Conservation (phyloP, 1,140 invertebrate species). For the Pectinophora gossypiella region DNA sequence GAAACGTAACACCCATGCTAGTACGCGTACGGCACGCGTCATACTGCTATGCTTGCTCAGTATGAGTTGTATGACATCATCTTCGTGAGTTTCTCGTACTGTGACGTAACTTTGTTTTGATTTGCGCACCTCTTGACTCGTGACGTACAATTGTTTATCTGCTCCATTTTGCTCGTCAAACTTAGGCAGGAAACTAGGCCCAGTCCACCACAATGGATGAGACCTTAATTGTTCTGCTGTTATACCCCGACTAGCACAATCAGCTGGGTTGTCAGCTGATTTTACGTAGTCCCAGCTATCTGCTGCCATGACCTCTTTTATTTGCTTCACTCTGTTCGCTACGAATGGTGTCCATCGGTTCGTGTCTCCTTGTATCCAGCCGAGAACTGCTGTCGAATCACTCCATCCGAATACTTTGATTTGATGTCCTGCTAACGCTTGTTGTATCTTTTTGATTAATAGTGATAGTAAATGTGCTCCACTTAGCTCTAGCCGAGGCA, state of each 20-base stretch:
- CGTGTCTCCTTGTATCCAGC: slow-evolving; percentile 16
- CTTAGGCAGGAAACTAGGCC: slow-evolving; percentile 13
- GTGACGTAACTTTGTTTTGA: slow-evolving; percentile 7
- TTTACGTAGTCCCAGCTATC: slow-evolving; percentile 11
- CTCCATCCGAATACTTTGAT: slow-evolving; percentile 12
- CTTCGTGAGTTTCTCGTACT: neutral
- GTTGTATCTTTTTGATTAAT: slow-evolving; percentile 16
- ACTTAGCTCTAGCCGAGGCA: slow-evolving; percentile 18
- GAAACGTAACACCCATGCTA: slow-evolving; percentile 17
- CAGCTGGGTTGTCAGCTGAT: slow-evolving; percentile 15
- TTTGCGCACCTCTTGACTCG: neutral
- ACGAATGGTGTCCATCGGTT: slow-evolving; percentile 13
- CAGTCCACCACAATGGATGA: slow-evolving; percentile 19
- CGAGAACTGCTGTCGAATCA: slow-evolving; percentile 18
- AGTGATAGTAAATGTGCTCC: slow-evolving; percentile 18
- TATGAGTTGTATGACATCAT: slow-evolving; percentile 9
- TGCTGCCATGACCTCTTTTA: slow-evolving; percentile 7
- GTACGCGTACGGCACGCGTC: slow-evolving; percentile 4
- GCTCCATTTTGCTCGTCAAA: neutral
- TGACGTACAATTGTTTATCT: neutral
- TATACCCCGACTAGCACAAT: slow-evolving; percentile 33
- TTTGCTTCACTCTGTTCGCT: slow-evolving; percentile 9
- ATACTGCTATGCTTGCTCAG: slow-evolving; percentile 11
- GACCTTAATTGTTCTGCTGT: slow-evolving; percentile 10
- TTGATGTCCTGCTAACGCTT: neutral